These are phyloP conservation scores for Ptychoptera contaminata DNA, from an alignment of 2,888 invertebrate genomes.

Conservation along the genomic window DNA sequence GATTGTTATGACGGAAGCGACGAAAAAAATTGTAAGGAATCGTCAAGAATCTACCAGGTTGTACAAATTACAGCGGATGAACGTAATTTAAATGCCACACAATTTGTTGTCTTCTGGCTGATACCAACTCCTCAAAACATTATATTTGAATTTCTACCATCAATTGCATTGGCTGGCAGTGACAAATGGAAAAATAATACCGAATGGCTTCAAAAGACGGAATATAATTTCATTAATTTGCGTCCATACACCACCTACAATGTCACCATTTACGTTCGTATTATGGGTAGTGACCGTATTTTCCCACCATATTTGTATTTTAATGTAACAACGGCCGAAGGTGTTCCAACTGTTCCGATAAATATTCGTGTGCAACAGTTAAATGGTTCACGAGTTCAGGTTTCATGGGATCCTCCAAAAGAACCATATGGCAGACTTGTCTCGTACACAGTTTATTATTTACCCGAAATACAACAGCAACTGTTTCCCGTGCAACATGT, in stretches of 20 bases:
- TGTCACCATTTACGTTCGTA: conserved; percentile 57
- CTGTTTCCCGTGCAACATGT: too few relatives aligned
- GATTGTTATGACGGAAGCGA: conserved; percentile 65
- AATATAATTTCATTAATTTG: conserved; percentile 44
- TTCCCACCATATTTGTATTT: conserved; percentile 49
- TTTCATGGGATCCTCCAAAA: conserved; percentile 53
- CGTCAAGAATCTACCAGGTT: conserved; percentile 34
- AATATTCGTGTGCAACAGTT: conserved; percentile 47
- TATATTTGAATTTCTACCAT: conserved; percentile 47
- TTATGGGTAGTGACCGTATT: conserved; percentile 29
- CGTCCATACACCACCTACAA: conserved; percentile 62
- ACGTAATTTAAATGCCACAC: conserved; percentile 42
- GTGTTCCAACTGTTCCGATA: conserved; percentile 52
- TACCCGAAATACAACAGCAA: conserved; percentile 39
- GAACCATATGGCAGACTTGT: conserved; percentile 44
- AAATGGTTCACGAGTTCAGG: conserved; percentile 45
- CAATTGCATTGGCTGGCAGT: conserved; percentile 35
- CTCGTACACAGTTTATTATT: conserved; percentile 47
- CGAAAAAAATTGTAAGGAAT: conserved; percentile 46
- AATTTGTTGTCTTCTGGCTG: conserved; percentile 49
- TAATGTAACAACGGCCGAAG: conserved; percentile 49
- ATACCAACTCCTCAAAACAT: conserved; percentile 23
- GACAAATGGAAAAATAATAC: conserved; percentile 40
- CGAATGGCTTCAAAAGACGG: conserved; percentile 44
- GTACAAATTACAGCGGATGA: conserved; percentile 49